Evolutionary conservation across 2,888 invertebrate genomes (phyloP).

Genomic region (Zhuqinia jingwanae): DNA sequence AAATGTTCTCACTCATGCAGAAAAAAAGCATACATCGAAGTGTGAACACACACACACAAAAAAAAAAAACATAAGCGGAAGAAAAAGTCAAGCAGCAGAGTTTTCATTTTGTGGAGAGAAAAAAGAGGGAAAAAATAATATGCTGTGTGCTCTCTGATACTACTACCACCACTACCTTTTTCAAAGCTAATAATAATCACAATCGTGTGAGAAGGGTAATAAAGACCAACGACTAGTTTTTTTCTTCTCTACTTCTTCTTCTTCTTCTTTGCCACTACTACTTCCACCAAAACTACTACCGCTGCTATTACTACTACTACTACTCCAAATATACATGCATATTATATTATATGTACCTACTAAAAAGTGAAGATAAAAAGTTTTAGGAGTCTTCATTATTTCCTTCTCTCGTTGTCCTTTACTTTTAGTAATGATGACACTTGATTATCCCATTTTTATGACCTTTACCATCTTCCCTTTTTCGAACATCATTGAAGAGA

Average conservation of each 20-base stretch:
- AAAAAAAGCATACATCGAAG: not conserved
- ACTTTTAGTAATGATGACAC: slow-evolving; percentile 66
- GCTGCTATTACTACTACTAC: too few species aligned
- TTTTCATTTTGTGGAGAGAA: slow-evolving; percentile 25
- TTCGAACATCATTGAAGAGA: not conserved
- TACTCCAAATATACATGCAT: too few species aligned
- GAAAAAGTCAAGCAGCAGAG: not conserved
- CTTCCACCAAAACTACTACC: too few species aligned
- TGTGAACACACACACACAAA: not conserved
- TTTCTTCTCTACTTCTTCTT: slow-evolving; percentile 31
- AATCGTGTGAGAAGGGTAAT: not conserved
- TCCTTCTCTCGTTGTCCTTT: slow-evolving; percentile 2
- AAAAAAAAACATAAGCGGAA: slow-evolving; percentile 10
- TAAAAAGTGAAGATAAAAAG: not conserved
- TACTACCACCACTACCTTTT: not conserved
- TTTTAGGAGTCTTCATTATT: slow-evolving; percentile 31
- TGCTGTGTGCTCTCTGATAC: not conserved
- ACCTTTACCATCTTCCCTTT: slow-evolving; percentile 51
- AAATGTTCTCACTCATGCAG: not conserved
- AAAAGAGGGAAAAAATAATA: not conserved
- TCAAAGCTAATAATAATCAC: not conserved
- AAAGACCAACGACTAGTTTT: not conserved
- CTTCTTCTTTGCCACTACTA: not conserved
- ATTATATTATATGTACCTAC: too few species aligned
- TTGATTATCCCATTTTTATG: slow-evolving; percentile 72